Percentiles rank a stretch among this genome's conserved stretches.
phyloP scores from a whole-genome alignment of 2,888 invertebrate genomes.

The Tipula helvola region DNA sequence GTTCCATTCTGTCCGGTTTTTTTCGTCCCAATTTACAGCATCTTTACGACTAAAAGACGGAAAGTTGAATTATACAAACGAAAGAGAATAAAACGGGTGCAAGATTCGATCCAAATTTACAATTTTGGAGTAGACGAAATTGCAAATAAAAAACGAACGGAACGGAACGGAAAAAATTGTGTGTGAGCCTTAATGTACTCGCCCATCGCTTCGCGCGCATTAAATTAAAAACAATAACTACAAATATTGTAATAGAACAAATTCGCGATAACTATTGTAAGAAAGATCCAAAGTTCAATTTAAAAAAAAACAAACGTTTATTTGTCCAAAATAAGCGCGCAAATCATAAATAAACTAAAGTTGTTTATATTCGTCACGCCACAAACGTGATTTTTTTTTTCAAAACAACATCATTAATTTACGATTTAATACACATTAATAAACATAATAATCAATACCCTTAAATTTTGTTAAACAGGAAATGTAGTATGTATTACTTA shows the following conservation, averaged over 20 bases:
- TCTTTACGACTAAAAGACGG: too few species aligned
- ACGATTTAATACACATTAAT: background rate
- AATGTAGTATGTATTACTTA: background rate
- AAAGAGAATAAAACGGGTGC: too few species aligned
- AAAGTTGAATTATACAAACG: too few species aligned
- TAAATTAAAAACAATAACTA: background rate
- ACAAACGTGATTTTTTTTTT: background rate
- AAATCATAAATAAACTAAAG: background rate
- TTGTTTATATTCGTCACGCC: background rate
- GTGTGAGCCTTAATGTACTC: too few species aligned
- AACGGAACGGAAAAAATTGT: too few species aligned
- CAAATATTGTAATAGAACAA: background rate
- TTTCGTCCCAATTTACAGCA: too few species aligned
- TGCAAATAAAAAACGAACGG: too few species aligned
- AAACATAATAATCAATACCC: background rate
- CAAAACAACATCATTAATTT: background rate
- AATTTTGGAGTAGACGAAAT: too few species aligned
- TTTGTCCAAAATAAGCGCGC: background rate
- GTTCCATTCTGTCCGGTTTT: too few species aligned
- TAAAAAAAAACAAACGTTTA: background rate
- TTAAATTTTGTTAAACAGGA: background rate
- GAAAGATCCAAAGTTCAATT: background rate
- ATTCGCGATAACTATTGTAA: background rate
- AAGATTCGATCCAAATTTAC: too few species aligned
- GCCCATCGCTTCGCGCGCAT: too few species aligned